These are phyloP conservation scores for Ophion ellenae DNA, from an alignment of 2,888 invertebrate genomes.

Conservation along the genomic window DNA sequence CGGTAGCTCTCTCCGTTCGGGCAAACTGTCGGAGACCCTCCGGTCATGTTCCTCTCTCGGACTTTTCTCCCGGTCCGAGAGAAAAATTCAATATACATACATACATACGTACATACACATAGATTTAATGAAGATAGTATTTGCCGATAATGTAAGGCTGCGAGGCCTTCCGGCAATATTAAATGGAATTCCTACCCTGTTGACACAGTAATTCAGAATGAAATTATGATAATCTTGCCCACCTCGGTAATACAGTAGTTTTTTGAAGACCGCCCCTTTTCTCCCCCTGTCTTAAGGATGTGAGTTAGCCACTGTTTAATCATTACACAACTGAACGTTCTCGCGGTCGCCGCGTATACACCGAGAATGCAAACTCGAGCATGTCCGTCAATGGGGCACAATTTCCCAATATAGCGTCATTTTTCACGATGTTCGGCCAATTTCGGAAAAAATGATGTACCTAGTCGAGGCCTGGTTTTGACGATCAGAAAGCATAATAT, in stretches of 20 bases:
- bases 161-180: conserved; percentile 22
- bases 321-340: conserved; percentile 5
- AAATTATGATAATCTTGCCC: conserved; percentile 47
- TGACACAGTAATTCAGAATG: conserved; percentile 51
- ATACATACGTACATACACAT: neutral
- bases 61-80: conserved; percentile 46
- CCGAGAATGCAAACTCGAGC: neutral
- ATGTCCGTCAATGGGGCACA: neutral
- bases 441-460: neutral
- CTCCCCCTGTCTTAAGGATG: neutral
- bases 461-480: no score
- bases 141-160: conserved; percentile 52
- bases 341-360: neutral
- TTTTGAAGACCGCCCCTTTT: neutral
- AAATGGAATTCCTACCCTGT: conserved; percentile 56
- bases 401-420: neutral
- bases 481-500: no score
- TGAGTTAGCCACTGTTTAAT: neutral
- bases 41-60: conserved; percentile 57
- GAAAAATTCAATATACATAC: conserved; percentile 31
- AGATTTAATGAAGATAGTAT: conserved; percentile 44
- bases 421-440: neutral
- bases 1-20: conserved; percentile 58
- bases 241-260: conserved; percentile 40
- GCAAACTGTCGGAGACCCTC: conserved; percentile 49